Percentiles rank a stretch among this genome's conserved stretches.
phyloP scores from a whole-genome alignment of 2,113 vertebrate species.

The Cyrtonyx montezumae region DNA sequence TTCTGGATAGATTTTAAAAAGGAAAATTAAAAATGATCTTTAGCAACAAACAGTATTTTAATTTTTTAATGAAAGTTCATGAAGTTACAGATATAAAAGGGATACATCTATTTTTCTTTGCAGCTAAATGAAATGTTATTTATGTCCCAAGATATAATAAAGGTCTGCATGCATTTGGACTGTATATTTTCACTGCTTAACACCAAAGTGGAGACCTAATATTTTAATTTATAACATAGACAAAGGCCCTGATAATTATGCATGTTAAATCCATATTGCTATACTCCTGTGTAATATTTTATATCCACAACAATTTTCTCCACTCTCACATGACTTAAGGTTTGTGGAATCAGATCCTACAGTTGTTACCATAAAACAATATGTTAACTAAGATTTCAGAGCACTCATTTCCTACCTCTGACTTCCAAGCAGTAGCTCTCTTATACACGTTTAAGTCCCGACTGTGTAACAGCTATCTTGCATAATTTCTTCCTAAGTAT shows the following conservation, averaged over 20 bases:
- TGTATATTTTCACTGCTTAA: not conserved
- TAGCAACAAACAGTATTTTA: not conserved
- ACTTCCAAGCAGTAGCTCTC: conserved; percentile 79
- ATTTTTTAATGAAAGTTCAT: conserved; percentile 3
- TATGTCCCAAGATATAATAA: not conserved
- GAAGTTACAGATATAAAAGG: conserved; percentile 1
- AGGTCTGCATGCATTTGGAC: not conserved
- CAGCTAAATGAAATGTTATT: conserved; percentile 1
- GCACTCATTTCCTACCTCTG: conserved; percentile 75
- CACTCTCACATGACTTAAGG: not conserved
- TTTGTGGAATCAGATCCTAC: not conserved
- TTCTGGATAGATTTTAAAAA: not conserved
- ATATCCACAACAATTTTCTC: not conserved
- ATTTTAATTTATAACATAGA: not conserved
- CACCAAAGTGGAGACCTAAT: not conserved
- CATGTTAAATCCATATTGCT: not conserved
- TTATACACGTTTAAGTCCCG: conserved; percentile 79
- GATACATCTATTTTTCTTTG: conserved; percentile 10
- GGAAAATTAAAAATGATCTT: not conserved
- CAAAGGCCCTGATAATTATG: not conserved
- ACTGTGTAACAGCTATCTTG: conserved; percentile 77
- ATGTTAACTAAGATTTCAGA: not conserved
- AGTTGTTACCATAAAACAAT: not conserved
- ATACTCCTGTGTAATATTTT: not conserved
- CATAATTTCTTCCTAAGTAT: conserved; percentile 81